These are phyloP conservation scores for Vidua macroura DNA, from an alignment of 2,113 vertebrate genomes.

Conservation along the genomic window DNA sequence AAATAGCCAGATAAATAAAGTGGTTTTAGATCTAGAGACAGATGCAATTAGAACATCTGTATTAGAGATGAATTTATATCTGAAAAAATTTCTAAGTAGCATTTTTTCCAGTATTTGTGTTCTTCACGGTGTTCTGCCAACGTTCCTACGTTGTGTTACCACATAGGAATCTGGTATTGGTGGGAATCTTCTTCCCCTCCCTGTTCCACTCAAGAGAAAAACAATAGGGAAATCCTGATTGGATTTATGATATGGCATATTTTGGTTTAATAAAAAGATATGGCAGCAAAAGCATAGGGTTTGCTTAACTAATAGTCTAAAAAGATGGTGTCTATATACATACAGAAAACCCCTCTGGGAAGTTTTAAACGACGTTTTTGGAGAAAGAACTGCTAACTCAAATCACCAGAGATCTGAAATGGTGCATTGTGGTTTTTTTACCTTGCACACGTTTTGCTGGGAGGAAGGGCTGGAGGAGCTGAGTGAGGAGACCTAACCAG, in stretches of 20 bases:
- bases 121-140: neutral
- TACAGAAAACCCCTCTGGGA: neutral
- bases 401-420: neutral
- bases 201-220: neutral
- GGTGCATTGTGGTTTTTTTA: neutral
- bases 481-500: neutral
- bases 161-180: neutral
- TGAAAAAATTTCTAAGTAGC: neutral
- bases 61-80: neutral
- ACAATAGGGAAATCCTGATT: neutral
- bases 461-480: neutral
- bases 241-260: fast-evolving
- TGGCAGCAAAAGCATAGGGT: neutral
- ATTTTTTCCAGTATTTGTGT: neutral
- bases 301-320: neutral
- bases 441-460: neutral
- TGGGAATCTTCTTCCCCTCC: neutral
- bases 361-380: neutral
- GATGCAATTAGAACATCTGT: neutral
- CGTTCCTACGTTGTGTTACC: fast-evolving
- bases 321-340: neutral
- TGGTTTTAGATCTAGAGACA: neutral
- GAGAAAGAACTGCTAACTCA: neutral
- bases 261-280: neutral
- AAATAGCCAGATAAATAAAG: neutral